These are phyloP conservation scores for Calcarius ornatus DNA, from an alignment of 2,113 vertebrate genomes.

Conservation along the genomic window DNA sequence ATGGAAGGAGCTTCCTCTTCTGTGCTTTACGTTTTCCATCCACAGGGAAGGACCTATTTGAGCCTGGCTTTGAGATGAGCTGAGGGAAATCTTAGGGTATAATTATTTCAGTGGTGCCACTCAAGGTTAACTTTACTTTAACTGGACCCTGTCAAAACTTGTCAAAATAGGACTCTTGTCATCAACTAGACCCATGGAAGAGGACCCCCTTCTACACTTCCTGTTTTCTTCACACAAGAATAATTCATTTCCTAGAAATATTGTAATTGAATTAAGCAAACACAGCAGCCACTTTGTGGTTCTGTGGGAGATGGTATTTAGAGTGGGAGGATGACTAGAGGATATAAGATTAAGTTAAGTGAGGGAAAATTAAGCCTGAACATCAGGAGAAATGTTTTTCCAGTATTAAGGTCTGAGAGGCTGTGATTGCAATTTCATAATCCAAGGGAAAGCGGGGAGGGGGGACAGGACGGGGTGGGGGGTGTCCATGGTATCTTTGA, in stretches of 20 bases:
- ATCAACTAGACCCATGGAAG: background rate
- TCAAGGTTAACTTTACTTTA: background rate
- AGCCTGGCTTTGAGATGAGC: background rate
- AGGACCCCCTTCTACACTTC: background rate
- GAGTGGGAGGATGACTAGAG: constrained; percentile 31
- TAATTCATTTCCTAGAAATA: background rate
- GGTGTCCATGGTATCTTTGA: background rate
- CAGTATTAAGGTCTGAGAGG: background rate
- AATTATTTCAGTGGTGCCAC: background rate
- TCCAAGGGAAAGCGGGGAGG: background rate
- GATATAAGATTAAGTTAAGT: constrained; percentile 20
- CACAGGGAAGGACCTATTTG: background rate
- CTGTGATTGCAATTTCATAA: background rate
- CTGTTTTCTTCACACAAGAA: background rate
- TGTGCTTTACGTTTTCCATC: background rate
- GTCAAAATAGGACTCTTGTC: background rate
- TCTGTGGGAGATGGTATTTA: constrained; percentile 24
- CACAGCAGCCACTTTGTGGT: constrained; percentile 3
- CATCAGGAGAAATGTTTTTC: background rate
- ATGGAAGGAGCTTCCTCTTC: background rate
- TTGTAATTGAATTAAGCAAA: background rate
- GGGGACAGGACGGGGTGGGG: background rate
- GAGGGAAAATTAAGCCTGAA: constrained; percentile 13
- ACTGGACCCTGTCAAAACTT: background rate
- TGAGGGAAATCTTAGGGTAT: background rate